Evolutionary conservation across 1,140 invertebrate species (phyloP).

Genomic region (Brachionus koreanus): DNA sequence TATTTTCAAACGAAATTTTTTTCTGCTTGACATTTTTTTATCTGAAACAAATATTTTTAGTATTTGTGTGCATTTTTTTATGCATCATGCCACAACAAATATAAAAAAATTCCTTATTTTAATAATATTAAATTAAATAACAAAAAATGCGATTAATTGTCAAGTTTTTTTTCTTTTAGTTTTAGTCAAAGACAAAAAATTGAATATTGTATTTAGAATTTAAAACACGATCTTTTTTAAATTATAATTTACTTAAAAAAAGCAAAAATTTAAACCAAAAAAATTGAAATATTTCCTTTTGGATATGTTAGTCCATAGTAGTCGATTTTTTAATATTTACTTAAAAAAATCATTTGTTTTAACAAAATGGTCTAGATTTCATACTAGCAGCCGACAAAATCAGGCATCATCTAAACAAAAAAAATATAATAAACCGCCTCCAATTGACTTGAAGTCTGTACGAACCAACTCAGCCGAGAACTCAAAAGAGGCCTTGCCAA

Average conservation of each 20-base stretch:
- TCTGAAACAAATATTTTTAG: no score
- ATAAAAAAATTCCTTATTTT: no score
- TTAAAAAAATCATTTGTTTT: neutral
- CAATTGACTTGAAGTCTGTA: conserved; percentile 25
- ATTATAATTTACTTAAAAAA: neutral
- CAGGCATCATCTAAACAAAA: neutral
- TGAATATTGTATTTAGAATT: no score
- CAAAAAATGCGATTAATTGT: no score
- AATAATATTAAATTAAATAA: no score
- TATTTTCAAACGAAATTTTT: no score
- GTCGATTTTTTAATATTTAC: neutral
- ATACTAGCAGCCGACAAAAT: neutral
- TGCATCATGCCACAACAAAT: no score
- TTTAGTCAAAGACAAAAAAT: no score
- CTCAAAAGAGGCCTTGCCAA: conserved; percentile 1
- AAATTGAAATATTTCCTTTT: neutral
- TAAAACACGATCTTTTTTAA: neutral
- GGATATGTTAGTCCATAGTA: neutral
- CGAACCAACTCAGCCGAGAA: conserved; percentile 29
- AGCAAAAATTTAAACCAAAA: neutral
- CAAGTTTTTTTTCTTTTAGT: no score
- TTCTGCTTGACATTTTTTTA: no score
- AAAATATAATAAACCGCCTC: conserved; percentile 41
- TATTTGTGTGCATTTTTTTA: no score
- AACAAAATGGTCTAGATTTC: neutral